Evolutionary conservation across 2,797 vertebrate genomes (phyloP), one percentile per base, ranked within the genome.

Genomic region (Alca torda): DNA sequence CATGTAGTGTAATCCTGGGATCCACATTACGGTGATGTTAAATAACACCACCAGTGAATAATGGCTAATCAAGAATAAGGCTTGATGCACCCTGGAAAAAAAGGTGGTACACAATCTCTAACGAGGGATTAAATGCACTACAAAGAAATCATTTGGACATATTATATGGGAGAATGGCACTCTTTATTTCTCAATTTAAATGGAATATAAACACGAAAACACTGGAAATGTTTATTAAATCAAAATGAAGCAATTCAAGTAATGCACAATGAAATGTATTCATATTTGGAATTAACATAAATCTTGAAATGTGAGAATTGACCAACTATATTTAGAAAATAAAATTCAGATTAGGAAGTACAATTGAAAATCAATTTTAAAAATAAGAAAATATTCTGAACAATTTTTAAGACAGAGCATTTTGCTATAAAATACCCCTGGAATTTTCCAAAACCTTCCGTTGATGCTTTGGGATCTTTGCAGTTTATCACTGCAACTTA

Each of bases 21-120:
- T 53, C 21, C 31, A 35, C 0, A 1, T 61, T 39, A 56, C 3
- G 0, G 19, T 76, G n/a, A 30, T 61, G 12, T 45, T 53, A 80
- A 73, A 73, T 31, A 35, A 31, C 11, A 60, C 28, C n/a, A 74
- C 24, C 30, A 54, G 25, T 53, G 46, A 87, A 39, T 68, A 56
- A 85, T 2, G 6, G 2, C 10, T 53, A 56, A 79, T 63, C 17
- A 84, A 51, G 30, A 50, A 21, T 5, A 63, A 54, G 21, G 0
- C 3, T 65, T 26, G 26, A 56, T 37, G 13, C 0, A 48, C 5
- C 11, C 24, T 73, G 16, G 17, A 67, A 41, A 53, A 81, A 73
- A 35, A 19, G 2, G 3, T 18, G 8, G 20, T 24, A 26, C 24
- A 11, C 1, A 65, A 18, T 35, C 19, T 56, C 13, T 35, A 24